phyloP scores from a whole-genome alignment of 2,113 vertebrate genomes.

The Miniopterus natalensis region DNA sequence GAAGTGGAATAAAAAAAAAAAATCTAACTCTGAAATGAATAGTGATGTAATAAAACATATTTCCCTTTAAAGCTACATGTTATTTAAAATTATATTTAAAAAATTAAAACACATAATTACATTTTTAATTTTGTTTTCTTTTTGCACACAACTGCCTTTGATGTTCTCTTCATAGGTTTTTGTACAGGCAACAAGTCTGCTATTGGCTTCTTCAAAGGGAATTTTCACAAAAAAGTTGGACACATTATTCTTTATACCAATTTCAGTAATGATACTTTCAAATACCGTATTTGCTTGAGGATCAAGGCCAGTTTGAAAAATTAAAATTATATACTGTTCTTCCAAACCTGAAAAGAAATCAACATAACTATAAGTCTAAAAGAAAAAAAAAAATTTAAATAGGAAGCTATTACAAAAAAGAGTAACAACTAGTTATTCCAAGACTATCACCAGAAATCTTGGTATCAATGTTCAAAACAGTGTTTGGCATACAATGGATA shows the following conservation, averaged over 20 bases:
- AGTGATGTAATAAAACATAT: constrained; percentile 6
- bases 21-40: constrained; percentile 25
- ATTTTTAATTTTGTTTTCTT: constrained; percentile 90
- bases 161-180: constrained; percentile 91
- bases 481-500: not conserved
- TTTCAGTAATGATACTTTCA: constrained; percentile 95
- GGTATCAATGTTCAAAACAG: constrained; percentile 20
- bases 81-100: constrained; percentile 59
- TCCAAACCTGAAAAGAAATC: constrained; percentile 89
- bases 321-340: constrained; percentile 97
- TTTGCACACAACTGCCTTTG: constrained; percentile 88
- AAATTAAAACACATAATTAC: constrained; percentile 82
- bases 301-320: constrained; percentile 95
- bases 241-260: constrained; percentile 92
- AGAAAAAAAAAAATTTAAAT: not conserved
- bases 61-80: constrained; percentile 37
- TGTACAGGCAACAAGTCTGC: constrained; percentile 96
- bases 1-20: constrained; percentile 38
- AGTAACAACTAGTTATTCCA: constrained; percentile 33
- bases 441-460: constrained; percentile 10
- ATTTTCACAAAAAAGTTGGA: constrained; percentile 93
- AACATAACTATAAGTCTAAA: constrained; percentile 46
- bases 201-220: constrained; percentile 96
- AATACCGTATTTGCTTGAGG: constrained; percentile 93
- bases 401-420: not conserved